Evolutionary conservation across 2,888 invertebrate species (phyloP).

Genomic region (Gryllus longicercus): DNA sequence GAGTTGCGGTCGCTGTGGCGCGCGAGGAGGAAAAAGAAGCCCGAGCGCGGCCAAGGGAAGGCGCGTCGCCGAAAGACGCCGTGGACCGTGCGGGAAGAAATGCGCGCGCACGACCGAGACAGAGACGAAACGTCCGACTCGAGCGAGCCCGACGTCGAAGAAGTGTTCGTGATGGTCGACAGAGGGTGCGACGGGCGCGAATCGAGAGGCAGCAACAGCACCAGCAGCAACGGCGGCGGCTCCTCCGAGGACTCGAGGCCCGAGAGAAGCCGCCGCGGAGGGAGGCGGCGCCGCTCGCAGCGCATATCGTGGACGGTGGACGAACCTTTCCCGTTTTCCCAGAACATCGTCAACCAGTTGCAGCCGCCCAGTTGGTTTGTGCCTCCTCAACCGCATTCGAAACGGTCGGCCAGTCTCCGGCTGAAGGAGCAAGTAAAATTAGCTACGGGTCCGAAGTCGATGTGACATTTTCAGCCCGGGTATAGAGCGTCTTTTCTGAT

Average conservation of each 20-base stretch:
- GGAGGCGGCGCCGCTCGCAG: background rate
- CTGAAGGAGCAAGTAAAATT: background rate
- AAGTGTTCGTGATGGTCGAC: constrained; percentile 55
- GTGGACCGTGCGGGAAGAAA: constrained; percentile 41
- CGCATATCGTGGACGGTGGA: background rate
- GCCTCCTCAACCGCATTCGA: constrained; percentile 40
- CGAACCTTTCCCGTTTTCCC: background rate
- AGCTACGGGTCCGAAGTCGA: background rate
- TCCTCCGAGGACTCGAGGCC: background rate
- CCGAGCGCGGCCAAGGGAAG: constrained; percentile 20
- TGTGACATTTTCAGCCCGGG: background rate
- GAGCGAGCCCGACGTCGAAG: constrained; percentile 38
- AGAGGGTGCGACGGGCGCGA: constrained; percentile 28
- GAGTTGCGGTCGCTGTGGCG: constrained; percentile 53
- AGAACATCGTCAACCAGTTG: background rate
- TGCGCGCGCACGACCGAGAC: constrained; percentile 30
- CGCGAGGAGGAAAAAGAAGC: constrained; percentile 21
- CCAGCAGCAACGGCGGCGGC: background rate
- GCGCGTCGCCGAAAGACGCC: constrained; percentile 44
- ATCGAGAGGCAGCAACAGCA: background rate
- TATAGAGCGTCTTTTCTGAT: too few species aligned
- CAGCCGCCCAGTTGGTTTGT: constrained; percentile 37
- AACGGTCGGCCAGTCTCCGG: constrained; percentile 33
- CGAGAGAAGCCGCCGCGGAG: background rate
- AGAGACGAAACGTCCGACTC: background rate